A percentile compares a stretch with the other conserved stretches of the same genome.
These are phyloP conservation scores for Lagocephalus sceleratus DNA, from an alignment of 2,797 vertebrate species.

Conservation along the genomic window DNA sequence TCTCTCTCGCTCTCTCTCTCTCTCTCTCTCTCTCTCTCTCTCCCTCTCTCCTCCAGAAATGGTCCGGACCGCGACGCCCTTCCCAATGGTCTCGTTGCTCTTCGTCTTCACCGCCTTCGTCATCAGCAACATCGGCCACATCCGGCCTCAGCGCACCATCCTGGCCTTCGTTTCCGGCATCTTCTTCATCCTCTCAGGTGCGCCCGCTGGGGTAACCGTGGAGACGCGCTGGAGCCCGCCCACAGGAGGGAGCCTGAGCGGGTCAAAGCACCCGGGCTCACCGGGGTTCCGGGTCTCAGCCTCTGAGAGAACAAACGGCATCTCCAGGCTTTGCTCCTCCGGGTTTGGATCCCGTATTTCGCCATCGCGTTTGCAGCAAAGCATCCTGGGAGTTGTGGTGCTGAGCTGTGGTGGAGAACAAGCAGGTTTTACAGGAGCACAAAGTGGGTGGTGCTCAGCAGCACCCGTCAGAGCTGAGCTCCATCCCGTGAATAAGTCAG, in stretches of 20 bases:
- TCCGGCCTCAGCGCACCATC: constrained; percentile 90
- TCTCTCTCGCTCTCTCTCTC: not conserved
- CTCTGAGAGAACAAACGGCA: not conserved
- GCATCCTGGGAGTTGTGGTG: no score
- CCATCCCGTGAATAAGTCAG: no score
- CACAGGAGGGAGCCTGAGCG: not conserved
- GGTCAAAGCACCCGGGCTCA: not conserved
- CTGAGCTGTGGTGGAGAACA: no score
- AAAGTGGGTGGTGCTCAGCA: no score
- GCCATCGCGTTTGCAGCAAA: constrained; percentile 1
- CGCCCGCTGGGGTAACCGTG: no score
- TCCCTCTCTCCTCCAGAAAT: constrained; percentile 73
- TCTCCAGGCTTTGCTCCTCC: constrained; percentile 3
- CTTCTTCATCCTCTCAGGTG: constrained; percentile 93
- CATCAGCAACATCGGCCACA: constrained; percentile 94
- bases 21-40: not conserved
- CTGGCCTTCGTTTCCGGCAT: constrained; percentile 91
- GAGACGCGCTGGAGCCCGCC: no score
- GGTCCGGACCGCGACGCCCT: constrained; percentile 87
- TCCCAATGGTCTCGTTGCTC: constrained; percentile 91
- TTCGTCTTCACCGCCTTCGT: constrained; percentile 92
- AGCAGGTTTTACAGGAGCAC: no score
- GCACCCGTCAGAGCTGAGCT: no score
- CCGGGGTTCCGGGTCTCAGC: not conserved
- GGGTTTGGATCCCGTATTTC: constrained; percentile 13